Base-by-base conservation (phyloP, 2,113 vertebrate species). In the Seriola aureovittata region DNA sequence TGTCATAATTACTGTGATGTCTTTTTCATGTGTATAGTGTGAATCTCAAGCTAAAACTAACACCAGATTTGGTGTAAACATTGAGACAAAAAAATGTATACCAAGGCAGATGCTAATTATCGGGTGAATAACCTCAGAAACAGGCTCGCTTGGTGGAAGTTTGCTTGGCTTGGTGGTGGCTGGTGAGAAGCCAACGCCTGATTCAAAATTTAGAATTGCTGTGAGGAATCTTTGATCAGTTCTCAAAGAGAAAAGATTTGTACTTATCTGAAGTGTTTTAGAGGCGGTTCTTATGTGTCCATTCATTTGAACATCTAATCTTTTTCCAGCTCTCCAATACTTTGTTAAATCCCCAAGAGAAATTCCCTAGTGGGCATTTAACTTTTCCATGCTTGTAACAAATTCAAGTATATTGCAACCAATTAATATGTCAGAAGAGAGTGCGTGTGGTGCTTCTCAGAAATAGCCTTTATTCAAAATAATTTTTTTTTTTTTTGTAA, bases 121-220 rank as follows among this genome's bases (percentile, higher is more conserved):
- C 71, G 60, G 68, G 76, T 5, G 14, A 17, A 55, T 50, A 78
- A 68, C 54, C 57, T 66, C 54, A 54, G 50, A 63, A 69, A n/a
- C 68, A 38, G 75, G 74, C 83, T 64, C 70, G 71, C 67, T 52
- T 59, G 72, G 46, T 71, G 70, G 60, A 79, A 78, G 68, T 84
- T 84, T 80, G 69, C 80, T 67, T 74, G 77, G 69, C 66, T 67
- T 23, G 67, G 48, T 48, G 46, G 36, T 60, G 66, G 75, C 58
- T 82, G 79, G 80, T 40, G 36, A 71, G 48, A 0, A 23, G 77
- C 85, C 78, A 70, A 60, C 1, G 25, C 38, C 55, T 63, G 76
- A 82, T 80, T 85, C 74, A 87, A 80, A 85, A 71, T 78, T 42
- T 72, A 70, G 57, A 84, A 79, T 63, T 55, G 70, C 77, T 86